phyloP scores from a whole-genome alignment of 2,888 invertebrate genomes.

The Panorpa germanica region DNA sequence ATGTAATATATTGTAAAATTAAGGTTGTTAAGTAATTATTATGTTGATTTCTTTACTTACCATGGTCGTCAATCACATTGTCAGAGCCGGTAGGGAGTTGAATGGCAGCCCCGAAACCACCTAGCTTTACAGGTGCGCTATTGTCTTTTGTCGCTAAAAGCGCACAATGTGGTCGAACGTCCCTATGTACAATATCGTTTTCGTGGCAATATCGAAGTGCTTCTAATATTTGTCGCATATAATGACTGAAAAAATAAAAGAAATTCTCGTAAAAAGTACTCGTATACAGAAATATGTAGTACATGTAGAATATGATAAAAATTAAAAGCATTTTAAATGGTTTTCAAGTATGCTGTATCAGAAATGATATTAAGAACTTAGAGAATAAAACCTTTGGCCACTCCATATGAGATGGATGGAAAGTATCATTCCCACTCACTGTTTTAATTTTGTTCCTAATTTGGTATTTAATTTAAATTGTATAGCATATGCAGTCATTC shows the following conservation, averaged over 20 bases:
- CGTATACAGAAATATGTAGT: too few relatives aligned
- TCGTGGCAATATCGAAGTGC: slow-evolving; percentile 96
- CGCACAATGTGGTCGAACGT: slow-evolving; percentile 94
- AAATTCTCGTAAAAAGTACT: too few relatives aligned
- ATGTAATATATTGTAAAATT: not conserved
- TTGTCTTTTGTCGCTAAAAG: slow-evolving; percentile 91
- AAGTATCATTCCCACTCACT: too few relatives aligned
- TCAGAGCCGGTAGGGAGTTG: slow-evolving; percentile 68
- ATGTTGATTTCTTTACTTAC: slow-evolving; percentile 19
- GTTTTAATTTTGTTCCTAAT: too few relatives aligned
- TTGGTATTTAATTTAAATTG: too few relatives aligned
- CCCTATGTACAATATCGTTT: slow-evolving; percentile 93
- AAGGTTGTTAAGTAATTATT: slow-evolving; percentile 7
- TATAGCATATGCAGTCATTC: too few relatives aligned
- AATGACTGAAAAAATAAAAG: slow-evolving; percentile 73
- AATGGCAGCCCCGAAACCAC: slow-evolving; percentile 93
- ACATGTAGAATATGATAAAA: too few relatives aligned
- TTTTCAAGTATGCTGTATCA: too few relatives aligned
- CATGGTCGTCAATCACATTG: slow-evolving; percentile 36
- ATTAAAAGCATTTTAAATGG: too few relatives aligned
- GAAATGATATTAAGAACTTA: too few relatives aligned
- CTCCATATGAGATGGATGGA: too few relatives aligned
- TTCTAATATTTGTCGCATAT: slow-evolving; percentile 95
- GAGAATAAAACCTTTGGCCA: too few relatives aligned
- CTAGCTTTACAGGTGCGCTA: slow-evolving; percentile 94